A percentile compares a stretch with the other conserved stretches of the same genome.
Conservation (phyloP, 1,140 invertebrate genomes). For the Rhyacophila brunnea region DNA sequence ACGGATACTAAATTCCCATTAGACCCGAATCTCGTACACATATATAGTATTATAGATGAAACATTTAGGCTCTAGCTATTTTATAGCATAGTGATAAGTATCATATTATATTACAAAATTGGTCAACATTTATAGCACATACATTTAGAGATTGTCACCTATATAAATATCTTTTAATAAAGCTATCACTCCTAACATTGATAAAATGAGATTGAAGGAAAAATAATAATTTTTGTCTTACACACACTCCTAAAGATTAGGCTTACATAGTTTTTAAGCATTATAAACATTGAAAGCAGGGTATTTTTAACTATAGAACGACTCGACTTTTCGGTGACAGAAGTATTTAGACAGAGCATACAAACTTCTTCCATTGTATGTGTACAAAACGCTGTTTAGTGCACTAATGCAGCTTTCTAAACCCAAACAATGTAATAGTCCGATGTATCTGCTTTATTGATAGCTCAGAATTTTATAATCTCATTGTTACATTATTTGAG, state of each 20-base stretch:
- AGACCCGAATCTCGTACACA: neutral
- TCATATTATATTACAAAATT: neutral
- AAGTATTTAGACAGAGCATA: too few species aligned
- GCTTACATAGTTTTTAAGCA: neutral
- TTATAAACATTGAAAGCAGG: neutral
- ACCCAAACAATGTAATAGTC: too few species aligned
- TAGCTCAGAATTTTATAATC: too few species aligned
- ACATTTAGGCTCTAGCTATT: slow-evolving; percentile 1
- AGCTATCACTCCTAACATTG: slow-evolving; percentile 2
- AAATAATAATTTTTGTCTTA: neutral
- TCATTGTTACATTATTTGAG: too few species aligned
- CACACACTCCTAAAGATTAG: neutral
- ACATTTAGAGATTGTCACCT: slow-evolving; percentile 1
- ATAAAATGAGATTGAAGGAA: neutral
- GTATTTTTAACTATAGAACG: neutral
- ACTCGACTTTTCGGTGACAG: too few species aligned
- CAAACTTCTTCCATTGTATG: too few species aligned
- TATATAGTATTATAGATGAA: neutral
- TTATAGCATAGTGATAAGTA: neutral
- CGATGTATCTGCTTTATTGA: too few species aligned
- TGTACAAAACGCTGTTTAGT: too few species aligned
- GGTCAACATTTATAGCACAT: slow-evolving; percentile 1
- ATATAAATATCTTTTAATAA: neutral
- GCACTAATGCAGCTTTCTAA: too few species aligned
- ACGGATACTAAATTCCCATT: too few species aligned